phyloP scores from a whole-genome alignment of 2,888 invertebrate species.

The Pseudoips prasinana region DNA sequence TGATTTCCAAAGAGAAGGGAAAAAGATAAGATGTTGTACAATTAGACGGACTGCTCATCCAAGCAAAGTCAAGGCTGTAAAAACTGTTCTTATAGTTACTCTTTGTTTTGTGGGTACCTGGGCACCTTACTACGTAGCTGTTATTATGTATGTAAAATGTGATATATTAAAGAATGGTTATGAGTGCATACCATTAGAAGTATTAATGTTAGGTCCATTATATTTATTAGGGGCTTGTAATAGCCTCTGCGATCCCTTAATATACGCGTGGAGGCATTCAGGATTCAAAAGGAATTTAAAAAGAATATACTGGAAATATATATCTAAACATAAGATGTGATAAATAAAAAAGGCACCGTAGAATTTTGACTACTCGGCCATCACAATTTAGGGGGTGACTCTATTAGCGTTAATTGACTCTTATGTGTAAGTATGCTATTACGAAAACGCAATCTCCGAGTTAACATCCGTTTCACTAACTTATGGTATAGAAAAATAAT shows the following conservation, averaged over 20 bases:
- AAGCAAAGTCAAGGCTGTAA: conserved; percentile 81
- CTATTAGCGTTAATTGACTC: too few relatives aligned
- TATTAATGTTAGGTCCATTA: conserved; percentile 80
- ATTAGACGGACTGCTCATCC: conserved; percentile 36
- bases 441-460: too few relatives aligned
- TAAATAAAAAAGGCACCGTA: too few relatives aligned
- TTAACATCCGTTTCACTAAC: too few relatives aligned
- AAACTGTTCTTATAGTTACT: conserved; percentile 81
- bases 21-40: conserved; percentile 14
- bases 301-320: conserved; percentile 52
- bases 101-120: conserved; percentile 81
- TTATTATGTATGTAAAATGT: conserved; percentile 74
- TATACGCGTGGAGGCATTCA: conserved; percentile 85
- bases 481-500: too few relatives aligned
- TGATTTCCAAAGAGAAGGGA: conserved; percentile 9
- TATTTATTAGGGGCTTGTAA: conserved; percentile 80
- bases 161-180: conserved; percentile 58
- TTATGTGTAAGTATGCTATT: too few relatives aligned
- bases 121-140: conserved; percentile 81
- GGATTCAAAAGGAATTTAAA: conserved; percentile 76
- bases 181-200: conserved; percentile 69
- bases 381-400: too few relatives aligned
- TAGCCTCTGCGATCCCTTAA: conserved; percentile 81
- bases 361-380: too few relatives aligned
- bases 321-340: conserved; percentile 27